Evolutionary conservation across 1,140 invertebrate species (phyloP).

Genomic region (Heliconius hermathena): DNA sequence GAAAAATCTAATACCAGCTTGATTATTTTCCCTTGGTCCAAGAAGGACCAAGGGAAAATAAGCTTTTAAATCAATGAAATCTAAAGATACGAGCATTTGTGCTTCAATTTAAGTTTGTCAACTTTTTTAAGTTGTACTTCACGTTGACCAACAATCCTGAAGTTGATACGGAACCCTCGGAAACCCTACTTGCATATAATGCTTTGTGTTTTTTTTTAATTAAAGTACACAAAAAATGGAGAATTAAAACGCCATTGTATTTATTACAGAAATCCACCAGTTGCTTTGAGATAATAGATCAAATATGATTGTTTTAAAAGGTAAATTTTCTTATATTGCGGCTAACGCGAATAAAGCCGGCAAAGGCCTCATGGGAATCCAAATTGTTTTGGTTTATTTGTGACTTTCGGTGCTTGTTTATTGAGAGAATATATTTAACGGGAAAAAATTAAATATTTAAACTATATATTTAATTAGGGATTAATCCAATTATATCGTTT

Average conservation of each 20-base stretch:
- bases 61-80: too few relatives aligned
- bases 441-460: background rate
- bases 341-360: background rate
- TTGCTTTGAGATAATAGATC: too few relatives aligned
- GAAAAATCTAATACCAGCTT: too few relatives aligned
- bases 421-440: slow-evolving; percentile 1
- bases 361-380: background rate
- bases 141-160: background rate
- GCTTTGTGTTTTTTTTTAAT: background rate
- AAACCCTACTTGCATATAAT: too few relatives aligned
- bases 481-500: background rate
- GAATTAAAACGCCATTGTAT: too few relatives aligned
- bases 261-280: too few relatives aligned
- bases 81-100: too few relatives aligned
- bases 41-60: too few relatives aligned
- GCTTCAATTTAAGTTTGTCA: too few relatives aligned
- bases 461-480: background rate
- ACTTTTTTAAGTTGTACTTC: too few relatives aligned
- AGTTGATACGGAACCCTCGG: background rate
- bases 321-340: slow-evolving; percentile 4
- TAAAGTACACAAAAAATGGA: background rate
- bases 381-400: background rate
- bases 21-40: too few relatives aligned
- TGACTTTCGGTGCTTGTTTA: background rate
- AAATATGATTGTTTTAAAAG: background rate